A percentile compares a stretch with the other conserved stretches of the same genome.
phyloP scores from a whole-genome alignment of 2,113 vertebrate genomes.

The Toxotes jaculatrix region DNA sequence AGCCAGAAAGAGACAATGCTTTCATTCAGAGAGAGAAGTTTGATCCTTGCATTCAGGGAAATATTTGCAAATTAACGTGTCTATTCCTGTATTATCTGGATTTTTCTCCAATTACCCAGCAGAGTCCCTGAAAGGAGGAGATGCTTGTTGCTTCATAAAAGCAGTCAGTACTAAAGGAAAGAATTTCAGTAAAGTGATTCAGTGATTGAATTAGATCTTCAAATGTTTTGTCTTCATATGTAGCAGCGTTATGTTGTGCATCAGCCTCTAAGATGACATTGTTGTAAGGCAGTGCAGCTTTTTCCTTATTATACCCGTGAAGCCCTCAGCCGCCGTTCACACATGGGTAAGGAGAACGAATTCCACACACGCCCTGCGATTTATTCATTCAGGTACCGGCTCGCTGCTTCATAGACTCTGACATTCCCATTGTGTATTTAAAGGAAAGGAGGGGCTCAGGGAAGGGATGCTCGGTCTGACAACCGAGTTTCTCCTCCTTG shows the following conservation, averaged over 20 bases:
- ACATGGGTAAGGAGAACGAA: constrained; percentile 54
- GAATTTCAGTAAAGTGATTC: background rate
- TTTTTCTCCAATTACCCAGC: background rate
- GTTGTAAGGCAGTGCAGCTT: constrained; percentile 35
- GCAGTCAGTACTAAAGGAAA: background rate
- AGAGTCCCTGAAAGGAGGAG: background rate
- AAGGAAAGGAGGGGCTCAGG: constrained; percentile 31
- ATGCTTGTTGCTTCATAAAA: background rate
- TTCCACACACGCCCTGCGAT: constrained; percentile 62
- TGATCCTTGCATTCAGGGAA: background rate
- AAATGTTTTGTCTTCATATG: constrained; percentile 16
- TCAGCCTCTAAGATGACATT: constrained; percentile 11
- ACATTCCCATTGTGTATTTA: constrained; percentile 80
- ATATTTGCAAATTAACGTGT: background rate
- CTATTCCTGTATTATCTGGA: background rate
- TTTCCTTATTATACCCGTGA: constrained; percentile 38
- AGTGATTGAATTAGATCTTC: background rate
- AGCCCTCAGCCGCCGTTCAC: constrained; percentile 49
- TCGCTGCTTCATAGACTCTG: constrained; percentile 77
- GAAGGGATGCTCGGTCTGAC: constrained; percentile 66
- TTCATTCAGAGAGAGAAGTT: background rate
- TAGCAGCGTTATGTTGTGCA: background rate
- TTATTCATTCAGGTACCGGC: constrained; percentile 79
- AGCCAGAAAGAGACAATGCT: constrained; percentile 1
- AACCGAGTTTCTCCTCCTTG: constrained; percentile 61